Evolutionary conservation across 2,113 vertebrate species (phyloP), one percentile per base, ranked within the genome.

Genomic region (Neotragus moschatus): DNA sequence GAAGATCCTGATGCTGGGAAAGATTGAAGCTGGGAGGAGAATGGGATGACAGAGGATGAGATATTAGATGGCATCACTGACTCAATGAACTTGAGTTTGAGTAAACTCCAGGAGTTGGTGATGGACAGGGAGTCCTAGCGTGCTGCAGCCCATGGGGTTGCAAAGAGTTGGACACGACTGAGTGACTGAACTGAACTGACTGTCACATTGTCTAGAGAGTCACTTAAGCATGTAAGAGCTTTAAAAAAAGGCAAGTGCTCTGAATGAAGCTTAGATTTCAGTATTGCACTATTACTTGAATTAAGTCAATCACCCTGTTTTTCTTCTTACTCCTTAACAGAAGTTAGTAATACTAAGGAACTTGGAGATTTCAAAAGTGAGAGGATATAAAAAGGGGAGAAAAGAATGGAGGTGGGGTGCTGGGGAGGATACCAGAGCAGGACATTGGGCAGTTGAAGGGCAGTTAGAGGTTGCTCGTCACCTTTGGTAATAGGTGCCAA

Each of bases 301-400:
- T 95, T 81, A 88, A 33, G 73, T 82, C 39, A 60, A 51, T 70
- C 7, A 45, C 12, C 3, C 30, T 81, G 7, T n/a, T 95, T 94
- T 89, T 90, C 79, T 84, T 90, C 23, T 55, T 61, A 92, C 11
- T 94, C 47, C 5, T 95, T 66, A 49, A 70, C 17, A 66, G 30
- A 51, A 53, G 11, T 63, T 43, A 77, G 43, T 7, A 89, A 87
- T 30, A 73, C 8, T 25, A 45, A 81, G 73, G 36, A 88, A 94
- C 0, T 28, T 85, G 43, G 36, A 43, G 3, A 70, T 88, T 94
- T 89, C 77, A 60, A 45, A 88, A 53, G 25, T 77, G 28, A 70
- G n/a, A 73, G 26, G 16, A 25, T 23, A 26, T 19, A 21, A 16
- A 6, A 58, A 8, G 14, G 3, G 51, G 51, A 58, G 33, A 60